A percentile compares a stretch with the other conserved stretches of the same genome.
These are phyloP conservation scores for Lamprologus lemairii DNA, from an alignment of 2,113 vertebrate genomes.

Conservation along the genomic window DNA sequence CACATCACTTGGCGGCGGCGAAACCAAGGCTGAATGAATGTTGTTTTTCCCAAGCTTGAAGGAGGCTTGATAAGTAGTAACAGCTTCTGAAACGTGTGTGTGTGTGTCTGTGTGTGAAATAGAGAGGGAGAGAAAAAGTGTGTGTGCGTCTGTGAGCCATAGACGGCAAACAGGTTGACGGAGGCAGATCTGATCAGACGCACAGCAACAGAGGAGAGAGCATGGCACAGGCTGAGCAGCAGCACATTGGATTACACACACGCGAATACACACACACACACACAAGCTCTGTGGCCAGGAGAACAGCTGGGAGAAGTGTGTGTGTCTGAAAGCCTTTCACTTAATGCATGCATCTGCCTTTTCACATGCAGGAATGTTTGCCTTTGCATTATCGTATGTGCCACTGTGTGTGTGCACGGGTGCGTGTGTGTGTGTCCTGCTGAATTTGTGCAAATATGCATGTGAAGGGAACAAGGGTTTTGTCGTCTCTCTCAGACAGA, in stretches of 20 bases:
- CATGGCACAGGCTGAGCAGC: constrained; percentile 64
- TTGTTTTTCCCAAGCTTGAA: not conserved
- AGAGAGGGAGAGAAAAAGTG: not conserved
- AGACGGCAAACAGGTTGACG: constrained; percentile 65
- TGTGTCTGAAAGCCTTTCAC: constrained; percentile 27
- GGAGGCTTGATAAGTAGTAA: constrained; percentile 27
- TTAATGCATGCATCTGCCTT: constrained; percentile 36
- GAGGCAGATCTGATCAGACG: constrained; percentile 73
- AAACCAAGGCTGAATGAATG: not conserved
- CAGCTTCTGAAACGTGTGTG: constrained; percentile 1
- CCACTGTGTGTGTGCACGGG: not conserved
- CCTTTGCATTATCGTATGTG: constrained; percentile 19
- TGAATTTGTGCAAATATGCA: constrained; percentile 38
- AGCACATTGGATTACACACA: constrained; percentile 65
- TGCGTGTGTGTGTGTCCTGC: not conserved
- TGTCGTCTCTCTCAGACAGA: constrained; percentile 35
- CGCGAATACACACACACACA: constrained; percentile 21
- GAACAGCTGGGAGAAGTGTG: constrained; percentile 60
- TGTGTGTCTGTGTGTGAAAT: not conserved
- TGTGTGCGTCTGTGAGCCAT: constrained; percentile 12
- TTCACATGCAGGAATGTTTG: constrained; percentile 54
- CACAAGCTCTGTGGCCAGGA: constrained; percentile 23
- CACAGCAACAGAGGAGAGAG: constrained; percentile 71
- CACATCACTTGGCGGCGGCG: not conserved
- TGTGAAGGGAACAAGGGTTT: constrained; percentile 16